phyloP scores from a whole-genome alignment of 2,888 invertebrate species.

The Pollenia amentaria region DNA sequence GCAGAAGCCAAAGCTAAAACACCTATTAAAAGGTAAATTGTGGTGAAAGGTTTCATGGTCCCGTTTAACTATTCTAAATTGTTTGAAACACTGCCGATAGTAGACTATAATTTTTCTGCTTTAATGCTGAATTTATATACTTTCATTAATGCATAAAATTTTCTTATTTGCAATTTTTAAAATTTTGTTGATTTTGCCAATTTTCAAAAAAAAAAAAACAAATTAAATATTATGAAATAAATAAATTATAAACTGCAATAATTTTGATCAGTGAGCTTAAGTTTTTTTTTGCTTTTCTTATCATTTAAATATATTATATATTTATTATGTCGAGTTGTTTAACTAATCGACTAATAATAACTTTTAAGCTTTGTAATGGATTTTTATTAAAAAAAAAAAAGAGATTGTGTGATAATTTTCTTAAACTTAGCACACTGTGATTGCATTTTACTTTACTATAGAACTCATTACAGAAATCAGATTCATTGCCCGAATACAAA shows the following conservation, averaged over 20 bases:
- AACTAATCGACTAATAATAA: no score
- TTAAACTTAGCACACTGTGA: no score
- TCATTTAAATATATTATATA: background rate
- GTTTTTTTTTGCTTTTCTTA: background rate
- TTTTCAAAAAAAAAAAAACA: background rate
- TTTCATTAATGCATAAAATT: background rate
- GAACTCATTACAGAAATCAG: no score
- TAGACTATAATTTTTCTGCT: conserved; percentile 76
- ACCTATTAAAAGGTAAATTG: conserved; percentile 78
- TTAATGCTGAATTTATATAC: conserved; percentile 17
- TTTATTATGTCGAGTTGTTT: no score
- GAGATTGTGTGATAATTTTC: no score
- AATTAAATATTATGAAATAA: no score
- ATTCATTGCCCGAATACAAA: no score
- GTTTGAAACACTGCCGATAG: conserved; percentile 71
- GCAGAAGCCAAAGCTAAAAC: conserved; percentile 76
- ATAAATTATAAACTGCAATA: no score
- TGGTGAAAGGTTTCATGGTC: conserved; percentile 79
- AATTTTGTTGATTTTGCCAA: conserved; percentile 4
- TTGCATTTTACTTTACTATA: no score
- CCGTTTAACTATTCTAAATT: conserved; percentile 9
- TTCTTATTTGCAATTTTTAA: background rate
- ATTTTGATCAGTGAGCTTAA: background rate
- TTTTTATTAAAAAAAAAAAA: no score
- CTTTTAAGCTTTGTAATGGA: no score